phyloP scores from a whole-genome alignment of 1,140 invertebrate species.

The Trachymyrmex cornetzi region DNA sequence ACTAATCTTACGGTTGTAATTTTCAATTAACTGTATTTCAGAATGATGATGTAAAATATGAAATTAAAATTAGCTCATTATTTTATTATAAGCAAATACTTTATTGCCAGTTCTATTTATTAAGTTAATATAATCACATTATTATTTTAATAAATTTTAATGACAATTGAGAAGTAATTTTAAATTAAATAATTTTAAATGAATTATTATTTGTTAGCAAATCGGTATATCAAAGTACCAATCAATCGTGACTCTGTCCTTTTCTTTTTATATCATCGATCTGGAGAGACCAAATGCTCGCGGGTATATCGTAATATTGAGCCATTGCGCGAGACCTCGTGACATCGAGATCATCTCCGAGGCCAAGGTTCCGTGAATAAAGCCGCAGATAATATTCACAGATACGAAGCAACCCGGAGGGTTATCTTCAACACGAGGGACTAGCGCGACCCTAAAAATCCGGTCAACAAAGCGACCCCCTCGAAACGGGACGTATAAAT shows the following conservation, averaged over 20 bases:
- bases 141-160: background rate
- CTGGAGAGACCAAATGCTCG: background rate
- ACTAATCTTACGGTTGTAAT: background rate
- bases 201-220: background rate
- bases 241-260: conserved; percentile 32
- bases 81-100: background rate
- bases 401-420: conserved; percentile 76
- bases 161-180: background rate
- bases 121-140: background rate
- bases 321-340: conserved; percentile 75
- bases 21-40: background rate
- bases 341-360: conserved; percentile 74
- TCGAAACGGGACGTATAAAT: conserved; percentile 50
- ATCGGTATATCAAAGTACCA: background rate
- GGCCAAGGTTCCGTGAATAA: conserved; percentile 76
- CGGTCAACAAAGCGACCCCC: conserved; percentile 52
- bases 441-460: conserved; percentile 76
- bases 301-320: conserved; percentile 68
- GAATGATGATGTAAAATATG: background rate
- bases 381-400: conserved; percentile 79
- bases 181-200: conserved; percentile 7
- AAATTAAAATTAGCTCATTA: background rate
- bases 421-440: conserved; percentile 78
- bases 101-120: background rate
- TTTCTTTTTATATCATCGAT: conserved; percentile 38